phyloP scores from a whole-genome alignment of 53 echinoderm and acorn worm species.

The Paracentrotus lividus region DNA sequence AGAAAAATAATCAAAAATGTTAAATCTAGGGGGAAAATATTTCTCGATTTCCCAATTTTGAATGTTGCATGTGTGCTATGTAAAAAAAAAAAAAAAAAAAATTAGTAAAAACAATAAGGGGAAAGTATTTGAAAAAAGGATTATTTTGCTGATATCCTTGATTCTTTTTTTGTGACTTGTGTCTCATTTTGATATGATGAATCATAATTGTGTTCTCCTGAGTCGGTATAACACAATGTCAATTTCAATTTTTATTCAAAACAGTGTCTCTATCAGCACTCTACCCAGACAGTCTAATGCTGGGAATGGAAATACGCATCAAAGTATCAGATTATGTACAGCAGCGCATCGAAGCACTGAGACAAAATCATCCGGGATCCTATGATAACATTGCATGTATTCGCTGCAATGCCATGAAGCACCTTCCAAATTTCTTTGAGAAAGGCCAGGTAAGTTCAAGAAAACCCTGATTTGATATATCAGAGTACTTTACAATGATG shows the following conservation, averaged over 20 bases:
- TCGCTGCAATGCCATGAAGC: constrained; percentile 95
- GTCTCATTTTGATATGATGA: too few species aligned
- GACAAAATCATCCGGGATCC: constrained; percentile 77
- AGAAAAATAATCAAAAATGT: too few species aligned
- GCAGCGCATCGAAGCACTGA: constrained; percentile 88
- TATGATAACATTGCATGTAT: constrained; percentile 93
- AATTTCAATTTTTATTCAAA: background rate
- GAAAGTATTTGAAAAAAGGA: too few species aligned
- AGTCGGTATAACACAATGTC: background rate
- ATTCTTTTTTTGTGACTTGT: too few species aligned
- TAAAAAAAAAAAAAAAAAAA: too few species aligned
- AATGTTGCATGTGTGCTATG: too few species aligned
- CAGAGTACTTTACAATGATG: too few species aligned
- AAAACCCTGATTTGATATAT: background rate
- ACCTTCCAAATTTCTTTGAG: constrained; percentile 96
- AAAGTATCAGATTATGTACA: constrained; percentile 97
- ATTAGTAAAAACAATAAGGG: too few species aligned
- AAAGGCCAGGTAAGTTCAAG: constrained; percentile 87
- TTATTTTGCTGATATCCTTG: too few species aligned
- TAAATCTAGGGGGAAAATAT: too few species aligned
- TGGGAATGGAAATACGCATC: constrained; percentile 97
- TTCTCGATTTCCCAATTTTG: too few species aligned
- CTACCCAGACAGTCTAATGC: constrained; percentile 85
- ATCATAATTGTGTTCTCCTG: too few species aligned
- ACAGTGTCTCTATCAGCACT: constrained; percentile 83